phyloP scores from a whole-genome alignment of 2,888 invertebrate genomes.

The Rhagonycha lutea region DNA sequence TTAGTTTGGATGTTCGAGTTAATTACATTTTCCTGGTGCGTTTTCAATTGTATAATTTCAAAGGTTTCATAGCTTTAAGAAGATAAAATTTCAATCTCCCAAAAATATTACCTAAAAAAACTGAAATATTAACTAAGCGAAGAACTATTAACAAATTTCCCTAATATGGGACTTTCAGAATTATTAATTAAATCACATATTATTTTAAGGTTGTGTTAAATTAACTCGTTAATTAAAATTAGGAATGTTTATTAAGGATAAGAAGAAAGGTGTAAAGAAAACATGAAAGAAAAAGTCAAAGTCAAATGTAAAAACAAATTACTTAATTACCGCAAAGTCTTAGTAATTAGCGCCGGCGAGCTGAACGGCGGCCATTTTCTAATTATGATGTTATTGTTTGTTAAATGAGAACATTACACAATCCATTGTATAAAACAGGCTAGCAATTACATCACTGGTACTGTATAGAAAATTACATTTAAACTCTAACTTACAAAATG shows the following conservation, averaged over 20 bases:
- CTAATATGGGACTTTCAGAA: no score
- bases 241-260: background rate
- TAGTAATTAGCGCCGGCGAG: slow-evolving; percentile 42
- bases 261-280: background rate
- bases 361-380: slow-evolving; percentile 43
- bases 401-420: slow-evolving; percentile 41
- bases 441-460: slow-evolving; percentile 34
- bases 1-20: background rate
- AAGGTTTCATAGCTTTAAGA: background rate
- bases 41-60: background rate
- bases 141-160: no score
- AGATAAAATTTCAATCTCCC: no score
- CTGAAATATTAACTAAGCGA: no score
- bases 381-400: slow-evolving; percentile 40
- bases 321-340: slow-evolving; percentile 39
- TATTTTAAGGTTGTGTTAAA: background rate
- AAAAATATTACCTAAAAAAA: no score
- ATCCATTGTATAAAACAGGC: slow-evolving; percentile 32
- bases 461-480: slow-evolving; percentile 34
- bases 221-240: background rate
- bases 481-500: slow-evolving; percentile 23
- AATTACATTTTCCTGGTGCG: background rate
- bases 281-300: slow-evolving; percentile 9
- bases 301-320: slow-evolving; percentile 37
- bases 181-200: background rate